These are phyloP conservation scores for Cryptoleucopteryx plumbea DNA, from an alignment of 2,113 vertebrate genomes.

Conservation along the genomic window DNA sequence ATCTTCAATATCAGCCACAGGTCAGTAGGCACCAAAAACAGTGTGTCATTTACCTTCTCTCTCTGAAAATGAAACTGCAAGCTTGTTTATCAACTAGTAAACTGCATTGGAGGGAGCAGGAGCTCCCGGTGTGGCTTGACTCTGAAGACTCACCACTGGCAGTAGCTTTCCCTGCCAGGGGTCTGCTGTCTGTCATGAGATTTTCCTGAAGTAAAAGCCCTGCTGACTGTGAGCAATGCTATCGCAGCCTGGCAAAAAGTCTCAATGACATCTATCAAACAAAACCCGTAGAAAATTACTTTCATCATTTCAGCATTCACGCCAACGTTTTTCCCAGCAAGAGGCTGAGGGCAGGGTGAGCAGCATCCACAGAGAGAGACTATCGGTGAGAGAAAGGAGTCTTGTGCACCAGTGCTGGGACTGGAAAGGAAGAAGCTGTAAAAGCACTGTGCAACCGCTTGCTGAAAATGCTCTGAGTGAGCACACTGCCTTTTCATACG, in stretches of 20 bases:
- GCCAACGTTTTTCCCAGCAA: neutral
- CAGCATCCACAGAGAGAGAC: neutral
- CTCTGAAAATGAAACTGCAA: neutral
- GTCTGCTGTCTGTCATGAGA: neutral
- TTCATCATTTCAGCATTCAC: neutral
- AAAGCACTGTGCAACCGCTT: neutral
- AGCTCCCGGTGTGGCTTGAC: neutral
- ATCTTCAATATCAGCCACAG: neutral
- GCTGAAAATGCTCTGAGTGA: neutral
- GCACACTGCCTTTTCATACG: neutral
- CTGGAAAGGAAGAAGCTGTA: neutral
- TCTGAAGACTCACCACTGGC: neutral
- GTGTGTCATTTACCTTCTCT: neutral
- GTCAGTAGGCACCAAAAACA: neutral
- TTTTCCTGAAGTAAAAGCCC: neutral
- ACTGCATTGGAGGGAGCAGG: neutral
- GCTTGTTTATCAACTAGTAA: neutral
- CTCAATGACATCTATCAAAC: neutral
- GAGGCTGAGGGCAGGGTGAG: neutral
- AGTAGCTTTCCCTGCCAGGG: neutral
- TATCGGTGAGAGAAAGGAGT: neutral
- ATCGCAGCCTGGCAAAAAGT: neutral
- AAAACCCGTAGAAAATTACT: neutral
- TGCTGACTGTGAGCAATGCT: neutral
- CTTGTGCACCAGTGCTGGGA: neutral